These are phyloP conservation scores for Hoplodrina blanda DNA, from an alignment of 2,888 invertebrate species.

Conservation along the genomic window DNA sequence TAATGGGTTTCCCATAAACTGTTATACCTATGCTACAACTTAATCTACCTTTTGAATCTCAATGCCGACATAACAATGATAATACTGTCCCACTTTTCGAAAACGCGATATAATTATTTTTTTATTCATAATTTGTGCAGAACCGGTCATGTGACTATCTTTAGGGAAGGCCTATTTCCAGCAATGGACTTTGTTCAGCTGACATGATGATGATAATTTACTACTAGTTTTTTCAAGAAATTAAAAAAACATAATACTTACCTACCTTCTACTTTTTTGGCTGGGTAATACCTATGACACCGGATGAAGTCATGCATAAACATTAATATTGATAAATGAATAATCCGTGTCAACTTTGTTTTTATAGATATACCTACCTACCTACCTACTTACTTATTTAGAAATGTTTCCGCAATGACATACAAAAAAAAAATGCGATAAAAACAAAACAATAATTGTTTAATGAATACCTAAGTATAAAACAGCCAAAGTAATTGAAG, in stretches of 20 bases:
- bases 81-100: not conserved
- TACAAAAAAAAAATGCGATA: constrained; percentile 9
- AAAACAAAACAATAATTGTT: constrained; percentile 34
- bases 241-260: too few species aligned
- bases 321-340: not conserved
- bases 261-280: too few species aligned
- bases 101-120: too few species aligned
- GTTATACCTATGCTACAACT: not conserved
- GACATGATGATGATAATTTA: too few species aligned
- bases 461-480: constrained; percentile 21
- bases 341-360: constrained; percentile 20
- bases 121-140: too few species aligned
- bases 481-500: constrained; percentile 43
- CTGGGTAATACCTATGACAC: too few species aligned
- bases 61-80: not conserved
- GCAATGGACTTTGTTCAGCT: too few species aligned
- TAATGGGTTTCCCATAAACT: not conserved
- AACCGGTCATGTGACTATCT: too few species aligned
- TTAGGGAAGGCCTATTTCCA: too few species aligned
- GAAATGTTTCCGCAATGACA: not conserved
- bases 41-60: not conserved
- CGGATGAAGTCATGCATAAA: not conserved
- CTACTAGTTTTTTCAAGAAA: too few species aligned
- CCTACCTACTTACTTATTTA: not conserved
- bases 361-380: not conserved